These are phyloP conservation scores for Colinus virginianus DNA, from an alignment of 2,113 vertebrate species.

Conservation along the genomic window DNA sequence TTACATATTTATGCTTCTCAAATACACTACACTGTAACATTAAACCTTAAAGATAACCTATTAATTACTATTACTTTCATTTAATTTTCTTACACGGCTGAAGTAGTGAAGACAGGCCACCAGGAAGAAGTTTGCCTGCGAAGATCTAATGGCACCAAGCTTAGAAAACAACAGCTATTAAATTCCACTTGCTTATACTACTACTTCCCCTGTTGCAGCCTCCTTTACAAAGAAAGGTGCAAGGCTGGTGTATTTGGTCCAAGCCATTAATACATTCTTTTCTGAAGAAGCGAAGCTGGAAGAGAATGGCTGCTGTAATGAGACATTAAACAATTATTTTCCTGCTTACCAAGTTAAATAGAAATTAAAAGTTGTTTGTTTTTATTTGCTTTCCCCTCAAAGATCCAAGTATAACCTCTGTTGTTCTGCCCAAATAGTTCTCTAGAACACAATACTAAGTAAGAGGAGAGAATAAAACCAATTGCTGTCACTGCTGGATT, in stretches of 20 bases:
- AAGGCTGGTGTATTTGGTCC: background rate
- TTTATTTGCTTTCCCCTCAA: background rate
- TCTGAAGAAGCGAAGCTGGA: background rate
- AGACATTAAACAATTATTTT: background rate
- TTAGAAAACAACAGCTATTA: background rate
- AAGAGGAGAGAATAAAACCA: background rate
- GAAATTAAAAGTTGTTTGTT: background rate
- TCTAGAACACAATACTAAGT: background rate
- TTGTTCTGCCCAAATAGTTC: background rate
- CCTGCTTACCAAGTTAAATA: background rate
- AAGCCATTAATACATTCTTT: background rate
- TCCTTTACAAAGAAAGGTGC: background rate
- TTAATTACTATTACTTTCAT: background rate
- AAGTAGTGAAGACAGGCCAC: background rate
- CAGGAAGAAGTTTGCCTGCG: background rate
- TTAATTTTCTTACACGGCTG: background rate
- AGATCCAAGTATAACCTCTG: background rate
- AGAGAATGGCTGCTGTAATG: background rate
- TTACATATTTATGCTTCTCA: background rate
- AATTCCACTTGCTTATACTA: background rate
- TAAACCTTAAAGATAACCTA: background rate
- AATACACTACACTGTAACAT: accelerated
- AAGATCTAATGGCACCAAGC: background rate
- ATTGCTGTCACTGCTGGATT: background rate
- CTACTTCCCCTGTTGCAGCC: background rate